Evolutionary conservation across 2,113 vertebrate genomes (phyloP), one percentile per base, ranked within the genome.

Genomic region (Clupea harengus): DNA sequence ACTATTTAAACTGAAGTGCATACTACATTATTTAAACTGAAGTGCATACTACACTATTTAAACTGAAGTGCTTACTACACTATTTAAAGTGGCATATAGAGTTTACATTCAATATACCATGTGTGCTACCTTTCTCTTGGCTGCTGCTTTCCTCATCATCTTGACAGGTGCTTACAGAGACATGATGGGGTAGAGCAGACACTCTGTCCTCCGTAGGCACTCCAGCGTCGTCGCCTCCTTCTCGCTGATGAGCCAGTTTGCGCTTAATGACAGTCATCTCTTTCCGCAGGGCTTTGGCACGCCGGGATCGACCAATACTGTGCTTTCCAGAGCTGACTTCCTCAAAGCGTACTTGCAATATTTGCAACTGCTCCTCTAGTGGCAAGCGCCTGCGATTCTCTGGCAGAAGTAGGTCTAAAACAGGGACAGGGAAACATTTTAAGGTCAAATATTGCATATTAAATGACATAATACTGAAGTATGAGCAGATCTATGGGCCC

Each of bases 91-190:
- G 4, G 20, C 22, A 15, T 17, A 78, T 67, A 25, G 25, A 28
- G 6, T 20, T n/a, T 22, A 32, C n/a, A 72, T 72, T 72, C 64
- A 32, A 15, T 39, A 39, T 5, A 39, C 28, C 15, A 11, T 32
- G 32, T 11, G 67, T 78, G 72, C 91, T 92, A 86, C 97, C 92
- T 20, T 97, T 98, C 93, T 99, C 98, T 91, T 99, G 98, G 93
- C 98, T 99, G 95, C 98, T 99, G 96, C 98, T 99, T 94, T 99
- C 98, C 60, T 97, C 98, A 72, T 98, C 98, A 3, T 98, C 98
- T 86, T 98, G 93, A 93, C 96, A 94, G 90, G 96, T 32, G 88
- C 92, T 85, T 91, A 95, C 91, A 90, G 95, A 92, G 82, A 93
- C 83, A 86, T 94, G 95, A 87, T 95, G 95, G 1, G 91, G 90